Evolutionary conservation across 2,888 invertebrate genomes (phyloP).

Genomic region (Arenicola marina): DNA sequence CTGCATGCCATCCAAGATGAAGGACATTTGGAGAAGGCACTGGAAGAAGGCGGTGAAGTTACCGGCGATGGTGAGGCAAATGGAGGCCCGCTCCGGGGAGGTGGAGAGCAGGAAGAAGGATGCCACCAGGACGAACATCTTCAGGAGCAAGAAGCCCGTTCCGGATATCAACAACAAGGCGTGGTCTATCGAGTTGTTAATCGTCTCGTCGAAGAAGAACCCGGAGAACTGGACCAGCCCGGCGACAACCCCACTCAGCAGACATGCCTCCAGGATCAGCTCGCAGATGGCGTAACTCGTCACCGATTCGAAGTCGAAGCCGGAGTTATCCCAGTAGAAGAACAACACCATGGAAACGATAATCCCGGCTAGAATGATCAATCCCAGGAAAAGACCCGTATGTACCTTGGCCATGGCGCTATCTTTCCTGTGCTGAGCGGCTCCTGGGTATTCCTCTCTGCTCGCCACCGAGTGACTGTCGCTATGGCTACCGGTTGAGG

Average conservation of each 20-base stretch:
- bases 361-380: conserved; percentile 58
- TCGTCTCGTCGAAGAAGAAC: neutral
- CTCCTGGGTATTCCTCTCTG: too few relatives aligned
- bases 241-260: neutral
- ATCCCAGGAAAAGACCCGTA: conserved; percentile 61
- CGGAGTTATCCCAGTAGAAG: conserved; percentile 47
- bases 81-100: conserved; percentile 30
- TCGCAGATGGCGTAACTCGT: neutral
- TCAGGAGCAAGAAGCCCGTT: conserved; percentile 81
- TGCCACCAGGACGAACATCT: conserved; percentile 51
- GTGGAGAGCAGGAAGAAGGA: conserved; percentile 11
- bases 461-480: too few relatives aligned
- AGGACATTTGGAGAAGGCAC: conserved; percentile 51
- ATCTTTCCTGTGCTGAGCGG: conserved; percentile 11
- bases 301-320: neutral
- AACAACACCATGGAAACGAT: conserved; percentile 55
- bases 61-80: conserved; percentile 36
- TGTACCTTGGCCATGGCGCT: conserved; percentile 60
- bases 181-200: conserved; percentile 60
- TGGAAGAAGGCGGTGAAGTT: conserved; percentile 47
- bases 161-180: conserved; percentile 89
- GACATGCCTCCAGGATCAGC: neutral
- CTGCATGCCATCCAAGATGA: conserved; percentile 53
- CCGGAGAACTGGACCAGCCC: neutral
- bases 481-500: too few relatives aligned